Conservation (phyloP, 2,113 vertebrate species). For the Erythrocercus mccallii region DNA sequence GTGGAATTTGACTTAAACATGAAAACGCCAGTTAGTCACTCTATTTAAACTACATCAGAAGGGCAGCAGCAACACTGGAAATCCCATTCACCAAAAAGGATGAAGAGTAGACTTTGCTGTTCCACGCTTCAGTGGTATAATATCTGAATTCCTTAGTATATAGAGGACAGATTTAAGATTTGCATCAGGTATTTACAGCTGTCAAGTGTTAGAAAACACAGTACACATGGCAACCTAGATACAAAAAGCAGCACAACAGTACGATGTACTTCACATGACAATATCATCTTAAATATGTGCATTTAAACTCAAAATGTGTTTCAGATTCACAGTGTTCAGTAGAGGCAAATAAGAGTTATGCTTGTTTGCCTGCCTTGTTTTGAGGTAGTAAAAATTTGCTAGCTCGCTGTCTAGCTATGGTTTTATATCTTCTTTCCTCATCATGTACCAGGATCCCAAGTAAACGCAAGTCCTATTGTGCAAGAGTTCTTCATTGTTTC, state of each 20-base stretch:
- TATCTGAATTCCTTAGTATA: not conserved
- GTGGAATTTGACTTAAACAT: not conserved
- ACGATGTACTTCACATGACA: not conserved
- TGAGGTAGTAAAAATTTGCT: not conserved
- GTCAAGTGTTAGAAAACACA: not conserved
- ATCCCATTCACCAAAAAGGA: not conserved
- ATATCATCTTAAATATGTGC: not conserved
- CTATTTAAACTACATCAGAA: not conserved
- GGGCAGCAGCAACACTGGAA: not conserved
- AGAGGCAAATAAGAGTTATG: not conserved
- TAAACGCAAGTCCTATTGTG: not conserved
- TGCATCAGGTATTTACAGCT: not conserved
- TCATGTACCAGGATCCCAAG: not conserved
- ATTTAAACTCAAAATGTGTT: not conserved
- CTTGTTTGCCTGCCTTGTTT: not conserved
- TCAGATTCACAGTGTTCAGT: not conserved
- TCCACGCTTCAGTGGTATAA: not conserved
- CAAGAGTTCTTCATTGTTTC: not conserved
- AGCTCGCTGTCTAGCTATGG: accelerated
- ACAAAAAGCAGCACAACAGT: not conserved
- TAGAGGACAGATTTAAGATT: not conserved
- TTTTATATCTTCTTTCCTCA: not conserved
- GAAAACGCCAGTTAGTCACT: not conserved
- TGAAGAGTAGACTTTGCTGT: not conserved
- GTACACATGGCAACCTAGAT: not conserved